A percentile compares a stretch with the other conserved stretches of the same genome.
Conservation (phyloP, 2,888 invertebrate species). For the Limnephilus rhombicus region DNA sequence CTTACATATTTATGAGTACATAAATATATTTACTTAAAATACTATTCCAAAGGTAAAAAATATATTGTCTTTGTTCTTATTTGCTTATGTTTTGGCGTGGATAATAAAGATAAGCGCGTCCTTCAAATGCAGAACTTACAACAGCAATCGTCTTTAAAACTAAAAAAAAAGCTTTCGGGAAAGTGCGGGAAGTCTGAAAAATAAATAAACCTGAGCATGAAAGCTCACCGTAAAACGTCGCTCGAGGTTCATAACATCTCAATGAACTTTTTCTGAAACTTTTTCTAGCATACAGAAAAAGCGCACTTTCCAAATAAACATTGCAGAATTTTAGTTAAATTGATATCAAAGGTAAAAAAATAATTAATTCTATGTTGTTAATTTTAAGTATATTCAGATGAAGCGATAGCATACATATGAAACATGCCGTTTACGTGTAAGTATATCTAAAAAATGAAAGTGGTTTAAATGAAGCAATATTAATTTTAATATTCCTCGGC, state of each 20-base stretch:
- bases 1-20: too few relatives aligned
- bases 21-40: not conserved
- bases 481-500: too few relatives aligned
- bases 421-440: too few relatives aligned
- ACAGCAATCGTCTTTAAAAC: not conserved
- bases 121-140: not conserved
- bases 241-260: constrained; percentile 9
- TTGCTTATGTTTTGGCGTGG: not conserved
- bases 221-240: not conserved
- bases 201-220: constrained; percentile 15
- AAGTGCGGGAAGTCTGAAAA: not conserved
- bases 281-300: not conserved
- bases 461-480: too few relatives aligned
- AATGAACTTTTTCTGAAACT: not conserved
- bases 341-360: not conserved
- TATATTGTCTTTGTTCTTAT: not conserved
- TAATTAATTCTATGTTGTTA: too few relatives aligned
- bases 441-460: too few relatives aligned
- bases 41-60: not conserved
- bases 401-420: too few relatives aligned
- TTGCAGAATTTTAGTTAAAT: not conserved
- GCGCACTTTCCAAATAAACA: not conserved
- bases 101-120: not conserved
- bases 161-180: not conserved
- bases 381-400: too few relatives aligned